These are phyloP conservation scores for Bactericera cockerelli DNA, from an alignment of 1,140 invertebrate species.

Conservation along the genomic window DNA sequence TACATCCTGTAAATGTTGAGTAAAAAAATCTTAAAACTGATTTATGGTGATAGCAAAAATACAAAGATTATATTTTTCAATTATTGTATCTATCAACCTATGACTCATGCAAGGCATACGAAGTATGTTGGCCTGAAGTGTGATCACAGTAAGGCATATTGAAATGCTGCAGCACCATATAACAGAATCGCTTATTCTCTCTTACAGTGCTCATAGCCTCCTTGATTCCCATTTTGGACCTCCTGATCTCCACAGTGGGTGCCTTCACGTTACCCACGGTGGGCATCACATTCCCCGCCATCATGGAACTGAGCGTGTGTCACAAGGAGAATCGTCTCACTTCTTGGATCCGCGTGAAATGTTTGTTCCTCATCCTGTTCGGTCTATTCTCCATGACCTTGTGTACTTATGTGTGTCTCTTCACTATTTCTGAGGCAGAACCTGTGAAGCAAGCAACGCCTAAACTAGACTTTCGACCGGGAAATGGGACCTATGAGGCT, in stretches of 20 bases:
- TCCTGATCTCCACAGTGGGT: conserved; percentile 82
- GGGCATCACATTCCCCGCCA: conserved; percentile 73
- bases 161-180: too few species aligned
- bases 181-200: not conserved
- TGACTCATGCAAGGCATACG: too few species aligned
- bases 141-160: too few species aligned
- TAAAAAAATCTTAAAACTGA: too few species aligned
- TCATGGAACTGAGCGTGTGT: conserved; percentile 53
- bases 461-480: too few species aligned
- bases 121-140: too few species aligned
- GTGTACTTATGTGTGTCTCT: not conserved
- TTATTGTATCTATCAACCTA: too few species aligned
- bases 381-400: not conserved
- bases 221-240: conserved; percentile 62
- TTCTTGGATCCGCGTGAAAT: not conserved
- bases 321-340: conserved; percentile 1
- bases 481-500: too few species aligned
- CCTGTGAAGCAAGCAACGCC: too few species aligned
- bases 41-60: too few species aligned
- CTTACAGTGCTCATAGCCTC: conserved; percentile 56
- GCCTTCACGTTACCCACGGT: conserved; percentile 73
- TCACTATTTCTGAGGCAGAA: not conserved
- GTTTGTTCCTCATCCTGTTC: not conserved
- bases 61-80: too few species aligned
- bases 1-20: too few species aligned